Evolutionary conservation across 1,140 invertebrate genomes (phyloP), one percentile per base, ranked within the genome.

Genomic region (Scaptomyza hsui): DNA sequence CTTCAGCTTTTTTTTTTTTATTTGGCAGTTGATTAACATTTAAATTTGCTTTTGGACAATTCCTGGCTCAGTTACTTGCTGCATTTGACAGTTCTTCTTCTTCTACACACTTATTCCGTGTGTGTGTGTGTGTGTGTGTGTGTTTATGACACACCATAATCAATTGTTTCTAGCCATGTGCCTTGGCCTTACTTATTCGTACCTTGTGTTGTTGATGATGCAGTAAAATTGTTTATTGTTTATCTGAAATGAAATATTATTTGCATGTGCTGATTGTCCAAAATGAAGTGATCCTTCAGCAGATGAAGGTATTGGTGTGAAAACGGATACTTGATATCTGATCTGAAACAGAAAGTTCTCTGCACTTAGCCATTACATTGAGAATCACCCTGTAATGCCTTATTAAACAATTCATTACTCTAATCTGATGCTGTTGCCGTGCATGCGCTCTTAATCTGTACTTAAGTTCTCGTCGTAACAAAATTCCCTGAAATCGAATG

Each of bases 81-180:
- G 81, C 81, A 80, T 61, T 72, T 85, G 81, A 85, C 81, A 85
- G 80, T 86, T 86, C 51, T 83, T 68, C 71, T 70, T 67, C 56
- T 56, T 53, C 59, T 69, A 71, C 69, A 59, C 60, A 69, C 49
- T 81, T 35, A 24, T 53, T 39, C 16, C 24, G 29, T 29, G 29
- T n/a, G 47, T 62, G 64, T 19, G 73, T 85, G 81, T 83, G 80
- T 85, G 86, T 80, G 80, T 45, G 53, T 70, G 56, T 19, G 73
- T 85, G 82, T 83, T 86, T 86, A 85, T 80, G 81, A 80, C 81
- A 77, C 57, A 86, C 74, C 86, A 85, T 86, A 85, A 86, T 85
- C 81, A 88, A 85, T 85, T 85, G 82, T 85, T 85, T 75, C 68
- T 86, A 75, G 81, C 81, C 26, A 15, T 57, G 16, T 65, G 68